These are phyloP conservation scores for Lepisosteus osseus DNA, from an alignment of 2,113 vertebrate genomes.

Conservation along the genomic window DNA sequence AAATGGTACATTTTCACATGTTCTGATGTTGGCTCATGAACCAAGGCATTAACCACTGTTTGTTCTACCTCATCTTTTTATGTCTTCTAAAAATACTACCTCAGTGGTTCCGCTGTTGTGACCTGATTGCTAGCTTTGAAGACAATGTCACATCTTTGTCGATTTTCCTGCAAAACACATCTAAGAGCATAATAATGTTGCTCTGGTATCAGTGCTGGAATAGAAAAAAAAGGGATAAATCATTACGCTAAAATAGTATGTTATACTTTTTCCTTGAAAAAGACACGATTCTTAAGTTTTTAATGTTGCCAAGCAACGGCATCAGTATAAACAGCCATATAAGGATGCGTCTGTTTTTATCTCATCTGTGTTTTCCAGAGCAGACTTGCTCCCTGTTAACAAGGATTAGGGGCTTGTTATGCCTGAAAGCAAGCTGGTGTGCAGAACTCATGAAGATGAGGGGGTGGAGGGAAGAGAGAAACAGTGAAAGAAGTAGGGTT, in stretches of 20 bases:
- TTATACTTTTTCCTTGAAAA: constrained; percentile 12
- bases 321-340: constrained; percentile 29
- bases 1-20: too few species aligned
- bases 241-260: constrained; percentile 11
- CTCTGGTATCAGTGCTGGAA: background rate
- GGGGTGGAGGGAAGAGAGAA: background rate
- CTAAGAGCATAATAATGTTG: background rate
- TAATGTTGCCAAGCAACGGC: constrained; percentile 35
- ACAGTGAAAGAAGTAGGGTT: background rate
- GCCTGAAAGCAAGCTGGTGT: background rate
- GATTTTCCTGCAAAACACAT: constrained; percentile 5
- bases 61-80: too few species aligned
- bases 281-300: constrained; percentile 18
- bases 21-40: too few species aligned
- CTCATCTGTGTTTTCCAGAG: constrained; percentile 18
- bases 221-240: constrained; percentile 2
- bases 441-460: background rate
- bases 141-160: constrained; percentile 14
- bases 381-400: constrained; percentile 18
- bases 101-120: background rate
- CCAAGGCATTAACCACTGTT: too few species aligned
- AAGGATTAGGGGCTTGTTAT: constrained; percentile 17
- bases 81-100: too few species aligned
- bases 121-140: constrained; percentile 14
- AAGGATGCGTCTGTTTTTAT: constrained; percentile 26